Base-by-base conservation (phyloP, 23 tunicate species). In the Styela clava region DNA sequence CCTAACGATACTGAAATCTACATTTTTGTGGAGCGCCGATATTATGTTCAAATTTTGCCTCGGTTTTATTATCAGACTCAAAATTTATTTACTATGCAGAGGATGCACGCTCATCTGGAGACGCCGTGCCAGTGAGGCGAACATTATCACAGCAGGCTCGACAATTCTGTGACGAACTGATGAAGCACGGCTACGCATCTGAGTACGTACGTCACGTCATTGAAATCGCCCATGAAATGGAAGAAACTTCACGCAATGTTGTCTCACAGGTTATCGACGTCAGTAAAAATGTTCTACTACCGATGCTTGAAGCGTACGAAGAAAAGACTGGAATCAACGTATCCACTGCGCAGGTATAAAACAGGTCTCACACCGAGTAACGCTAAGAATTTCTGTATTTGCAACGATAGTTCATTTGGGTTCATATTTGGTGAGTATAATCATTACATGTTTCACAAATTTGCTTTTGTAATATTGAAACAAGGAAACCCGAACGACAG, bases 291-390 rank as follows among this genome's bases (percentile, higher is more conserved):
- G 88, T 89, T 2, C 34, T 89, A 56, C 78, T 89, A 25, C 94
- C 94, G n/a, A 61, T 89, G 85, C 62, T 89, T 2, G 79, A 37
- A 63, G 71, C 78, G 29, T 89, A 89, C 69, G 94, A 89, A 44
- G 35, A 79, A 33, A 73, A 68, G 73, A 86, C 52, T 0, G 73
- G 73, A 76, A 1, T 76, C 12, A n/a, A 52, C 21, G 81, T 76
- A 5, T 7, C 81, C 7, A 27, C 65, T 64, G 26, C 18, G 16
- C 2, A 27, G 81, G 81, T 76, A 2, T 32, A 67, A n/a, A n/a
- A n/a, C n/a, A n/a, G n/a, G n/a, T n/a, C n/a, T n/a, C n/a, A n/a
- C n/a, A n/a, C n/a, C n/a, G n/a, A n/a, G n/a, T n/a, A n/a, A n/a
- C n/a, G n/a, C n/a, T n/a, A n/a, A n/a, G n/a, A n/a, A n/a, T n/a